phyloP scores from a whole-genome alignment of 2,113 vertebrate species.

The Puntigrus tetrazona region DNA sequence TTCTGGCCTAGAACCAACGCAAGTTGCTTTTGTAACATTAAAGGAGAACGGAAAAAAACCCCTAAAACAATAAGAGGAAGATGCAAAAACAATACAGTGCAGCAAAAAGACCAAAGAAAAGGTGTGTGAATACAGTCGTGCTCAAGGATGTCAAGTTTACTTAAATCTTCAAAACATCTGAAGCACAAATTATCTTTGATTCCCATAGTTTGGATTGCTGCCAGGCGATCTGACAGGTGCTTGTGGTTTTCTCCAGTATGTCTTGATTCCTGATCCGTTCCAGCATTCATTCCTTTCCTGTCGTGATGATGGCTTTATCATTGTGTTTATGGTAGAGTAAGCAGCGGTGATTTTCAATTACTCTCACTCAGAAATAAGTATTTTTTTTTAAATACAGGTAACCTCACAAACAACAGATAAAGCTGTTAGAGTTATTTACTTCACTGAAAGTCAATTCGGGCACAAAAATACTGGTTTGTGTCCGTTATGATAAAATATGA shows the following conservation, averaged over 20 bases:
- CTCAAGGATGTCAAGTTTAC: background rate
- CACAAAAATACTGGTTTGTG: background rate
- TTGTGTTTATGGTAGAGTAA: background rate
- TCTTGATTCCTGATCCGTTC: background rate
- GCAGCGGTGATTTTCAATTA: background rate
- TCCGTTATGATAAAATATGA: too few relatives aligned
- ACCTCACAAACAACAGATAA: background rate
- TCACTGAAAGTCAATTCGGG: conserved; percentile 25
- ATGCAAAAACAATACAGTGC: background rate
- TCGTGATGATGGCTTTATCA: conserved; percentile 45
- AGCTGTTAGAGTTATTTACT: conserved; percentile 19
- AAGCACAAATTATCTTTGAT: background rate
- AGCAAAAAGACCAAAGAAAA: background rate
- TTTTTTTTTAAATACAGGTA: conserved; percentile 20
- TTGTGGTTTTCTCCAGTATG: background rate
- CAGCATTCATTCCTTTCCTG: background rate
- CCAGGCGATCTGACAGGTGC: background rate
- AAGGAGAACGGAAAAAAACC: background rate
- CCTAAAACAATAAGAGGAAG: background rate
- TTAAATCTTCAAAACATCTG: background rate
- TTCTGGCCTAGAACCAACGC: background rate
- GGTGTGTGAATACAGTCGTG: background rate
- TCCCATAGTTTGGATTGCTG: background rate
- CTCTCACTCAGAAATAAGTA: background rate
- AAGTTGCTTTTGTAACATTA: background rate